Evolutionary conservation across 2,113 vertebrate genomes (phyloP).

Genomic region (Rhizomys pruinosus): DNA sequence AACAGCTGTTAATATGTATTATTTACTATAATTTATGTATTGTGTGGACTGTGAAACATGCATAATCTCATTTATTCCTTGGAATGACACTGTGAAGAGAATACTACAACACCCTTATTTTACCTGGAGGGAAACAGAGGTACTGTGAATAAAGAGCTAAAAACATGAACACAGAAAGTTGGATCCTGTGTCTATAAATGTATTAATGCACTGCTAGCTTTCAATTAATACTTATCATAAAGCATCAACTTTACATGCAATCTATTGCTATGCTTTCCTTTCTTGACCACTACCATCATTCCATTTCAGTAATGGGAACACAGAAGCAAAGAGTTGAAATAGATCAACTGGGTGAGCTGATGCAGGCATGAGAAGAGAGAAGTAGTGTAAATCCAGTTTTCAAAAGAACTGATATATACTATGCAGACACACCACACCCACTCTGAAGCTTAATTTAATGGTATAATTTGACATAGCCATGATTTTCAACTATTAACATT

Average conservation of each 20-base stretch:
- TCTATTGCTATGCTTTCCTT: neutral
- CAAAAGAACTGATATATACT: neutral
- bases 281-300: too few relatives aligned
- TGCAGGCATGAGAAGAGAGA: neutral
- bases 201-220: neutral
- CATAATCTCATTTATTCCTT: neutral
- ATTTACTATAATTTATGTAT: neutral
- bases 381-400: neutral
- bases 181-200: neutral
- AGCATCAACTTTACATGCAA: neutral
- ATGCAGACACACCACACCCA: neutral
- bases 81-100: neutral
- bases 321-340: neutral
- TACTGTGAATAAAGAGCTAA: neutral
- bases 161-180: neutral
- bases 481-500: neutral
- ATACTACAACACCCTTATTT: neutral
- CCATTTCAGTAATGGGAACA: conserved; percentile 10
- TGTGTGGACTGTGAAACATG: rapidly evolving
- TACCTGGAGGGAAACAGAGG: neutral
- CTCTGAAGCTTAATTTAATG: neutral
- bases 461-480: neutral
- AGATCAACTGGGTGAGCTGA: neutral
- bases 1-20: neutral
- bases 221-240: neutral